These are phyloP conservation scores for Nymphalis urticae DNA, from an alignment of 2,888 invertebrate genomes.

Conservation along the genomic window DNA sequence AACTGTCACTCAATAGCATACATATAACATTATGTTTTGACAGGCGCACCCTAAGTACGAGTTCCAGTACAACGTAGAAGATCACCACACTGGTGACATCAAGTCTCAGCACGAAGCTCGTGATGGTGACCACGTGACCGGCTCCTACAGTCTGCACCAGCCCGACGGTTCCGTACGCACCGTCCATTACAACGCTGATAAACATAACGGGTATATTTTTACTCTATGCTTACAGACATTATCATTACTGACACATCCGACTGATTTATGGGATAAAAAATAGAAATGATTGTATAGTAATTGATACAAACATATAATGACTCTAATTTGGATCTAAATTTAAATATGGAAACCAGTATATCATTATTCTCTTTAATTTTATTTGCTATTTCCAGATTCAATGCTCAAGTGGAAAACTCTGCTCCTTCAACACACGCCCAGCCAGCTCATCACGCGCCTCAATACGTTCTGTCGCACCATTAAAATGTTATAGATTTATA, in stretches of 20 bases:
- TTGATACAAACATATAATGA: too few species aligned
- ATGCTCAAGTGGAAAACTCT: constrained; percentile 67
- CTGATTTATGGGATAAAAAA: too few species aligned
- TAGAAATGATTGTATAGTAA: too few species aligned
- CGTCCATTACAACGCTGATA: constrained; percentile 82
- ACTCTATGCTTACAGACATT: neutral
- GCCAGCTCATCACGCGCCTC: constrained; percentile 38
- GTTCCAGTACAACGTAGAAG: constrained; percentile 77
- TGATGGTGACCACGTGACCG: constrained; percentile 84
- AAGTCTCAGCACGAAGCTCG: constrained; percentile 83
- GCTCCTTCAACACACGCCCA: constrained; percentile 54
- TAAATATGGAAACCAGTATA: too few species aligned
- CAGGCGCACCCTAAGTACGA: constrained; percentile 77
- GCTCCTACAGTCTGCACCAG: constrained; percentile 83
- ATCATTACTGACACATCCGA: too few species aligned
- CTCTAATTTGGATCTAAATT: too few species aligned
- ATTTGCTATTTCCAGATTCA: constrained; percentile 19
- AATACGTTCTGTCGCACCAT: constrained; percentile 17
- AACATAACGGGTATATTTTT: constrained; percentile 76
- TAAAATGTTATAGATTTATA: neutral
- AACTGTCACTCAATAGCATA: too few species aligned
- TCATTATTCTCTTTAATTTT: too few species aligned
- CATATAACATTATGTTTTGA: too few species aligned
- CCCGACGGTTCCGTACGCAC: constrained; percentile 82
- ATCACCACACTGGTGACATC: constrained; percentile 80